phyloP scores from a whole-genome alignment of 2,888 invertebrate genomes.

The Caenorhabditis sp. region DNA sequence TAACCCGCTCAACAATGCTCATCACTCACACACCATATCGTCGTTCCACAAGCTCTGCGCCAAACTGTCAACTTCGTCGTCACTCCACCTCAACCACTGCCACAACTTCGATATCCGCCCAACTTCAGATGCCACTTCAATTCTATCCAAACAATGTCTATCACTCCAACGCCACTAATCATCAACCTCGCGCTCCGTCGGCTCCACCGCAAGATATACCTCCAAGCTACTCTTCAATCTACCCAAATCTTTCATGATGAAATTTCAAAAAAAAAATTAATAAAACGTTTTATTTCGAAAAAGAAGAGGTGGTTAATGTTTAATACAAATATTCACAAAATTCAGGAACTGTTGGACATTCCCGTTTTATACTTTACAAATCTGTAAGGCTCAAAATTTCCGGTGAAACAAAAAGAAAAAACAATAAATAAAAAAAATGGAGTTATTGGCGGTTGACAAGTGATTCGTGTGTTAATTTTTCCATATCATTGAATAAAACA shows the following conservation, averaged over 20 bases:
- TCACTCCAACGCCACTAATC: conserved; percentile 11
- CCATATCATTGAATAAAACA: conserved; percentile 91
- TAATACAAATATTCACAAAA: conserved; percentile 2
- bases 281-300: background rate
- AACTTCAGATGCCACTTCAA: conserved; percentile 25
- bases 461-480: conserved; percentile 72
- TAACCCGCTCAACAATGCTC: conserved; percentile 35
- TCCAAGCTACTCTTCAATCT: conserved; percentile 22
- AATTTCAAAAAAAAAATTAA: background rate
- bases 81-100: conserved; percentile 20
- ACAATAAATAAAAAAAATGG: background rate
- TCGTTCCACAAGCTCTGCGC: background rate
- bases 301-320: background rate
- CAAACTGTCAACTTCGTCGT: conserved; percentile 20
- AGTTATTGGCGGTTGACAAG: background rate
- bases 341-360: no score
- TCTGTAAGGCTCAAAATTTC: no score
- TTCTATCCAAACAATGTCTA: conserved; percentile 39
- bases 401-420: background rate
- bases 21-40: conserved; percentile 32
- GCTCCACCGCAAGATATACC: conserved; percentile 18
- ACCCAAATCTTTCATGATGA: conserved; percentile 4
- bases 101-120: conserved; percentile 19
- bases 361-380: no score
- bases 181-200: conserved; percentile 14